phyloP scores from a whole-genome alignment of 2,113 vertebrate species.

The Mixornis gularis region DNA sequence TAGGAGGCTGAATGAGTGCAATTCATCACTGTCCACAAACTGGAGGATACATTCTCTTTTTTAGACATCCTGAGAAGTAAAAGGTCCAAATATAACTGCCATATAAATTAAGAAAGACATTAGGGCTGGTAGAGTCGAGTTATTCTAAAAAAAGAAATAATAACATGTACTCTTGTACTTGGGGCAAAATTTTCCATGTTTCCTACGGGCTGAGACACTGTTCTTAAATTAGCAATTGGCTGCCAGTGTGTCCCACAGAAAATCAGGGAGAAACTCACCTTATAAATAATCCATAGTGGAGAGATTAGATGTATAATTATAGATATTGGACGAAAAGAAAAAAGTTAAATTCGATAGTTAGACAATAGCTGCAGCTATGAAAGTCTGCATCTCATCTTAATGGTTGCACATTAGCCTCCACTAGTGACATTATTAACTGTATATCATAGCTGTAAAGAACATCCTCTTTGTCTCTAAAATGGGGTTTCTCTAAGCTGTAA shows the following conservation, averaged over 20 bases:
- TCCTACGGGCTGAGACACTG: background rate
- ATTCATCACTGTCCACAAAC: background rate
- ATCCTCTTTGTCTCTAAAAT: background rate
- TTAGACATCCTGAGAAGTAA: background rate
- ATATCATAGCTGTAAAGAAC: background rate
- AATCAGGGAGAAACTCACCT: background rate
- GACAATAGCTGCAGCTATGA: background rate
- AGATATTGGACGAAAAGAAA: background rate
- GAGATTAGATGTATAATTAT: background rate
- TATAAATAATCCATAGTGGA: background rate
- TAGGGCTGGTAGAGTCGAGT: background rate
- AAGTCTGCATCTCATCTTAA: background rate
- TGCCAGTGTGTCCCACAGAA: background rate
- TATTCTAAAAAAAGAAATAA: background rate
- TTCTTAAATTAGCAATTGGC: background rate
- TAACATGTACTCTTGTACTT: background rate
- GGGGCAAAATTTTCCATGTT: background rate
- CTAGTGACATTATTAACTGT: background rate
- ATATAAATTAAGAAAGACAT: background rate
- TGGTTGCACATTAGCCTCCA: background rate
- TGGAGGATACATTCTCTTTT: background rate
- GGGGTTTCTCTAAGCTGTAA: background rate
- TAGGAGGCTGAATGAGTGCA: background rate
- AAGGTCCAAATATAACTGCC: background rate
- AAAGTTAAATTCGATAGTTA: background rate